These are phyloP conservation scores for Hydropsyche betteni DNA, from an alignment of 2,888 invertebrate species.

Conservation along the genomic window DNA sequence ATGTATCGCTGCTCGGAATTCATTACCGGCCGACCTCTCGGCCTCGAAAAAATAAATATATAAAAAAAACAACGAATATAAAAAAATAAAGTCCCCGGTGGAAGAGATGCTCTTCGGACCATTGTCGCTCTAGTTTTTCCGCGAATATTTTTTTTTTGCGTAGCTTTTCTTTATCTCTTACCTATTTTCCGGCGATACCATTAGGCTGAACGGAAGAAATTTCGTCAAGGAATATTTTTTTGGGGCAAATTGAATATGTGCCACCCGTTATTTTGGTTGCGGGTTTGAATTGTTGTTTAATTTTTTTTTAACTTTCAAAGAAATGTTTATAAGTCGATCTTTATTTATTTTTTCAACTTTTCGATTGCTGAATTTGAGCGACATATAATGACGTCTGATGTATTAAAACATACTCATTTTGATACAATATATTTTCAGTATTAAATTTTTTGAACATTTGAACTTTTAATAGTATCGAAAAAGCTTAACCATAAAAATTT, in stretches of 20 bases:
- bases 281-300: too few relatives aligned
- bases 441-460: too few relatives aligned
- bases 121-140: conserved; percentile 4
- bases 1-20: conserved; percentile 22
- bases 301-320: too few relatives aligned
- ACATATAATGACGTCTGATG: neutral
- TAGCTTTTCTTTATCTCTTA: neutral
- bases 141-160: neutral
- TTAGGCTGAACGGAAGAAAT: neutral
- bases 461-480: too few relatives aligned
- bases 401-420: too few relatives aligned
- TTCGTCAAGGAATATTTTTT: neutral
- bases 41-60: neutral
- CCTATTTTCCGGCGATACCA: conserved; percentile 1
- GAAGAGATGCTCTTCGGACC: neutral
- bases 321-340: too few relatives aligned
- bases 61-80: neutral
- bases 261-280: too few relatives aligned
- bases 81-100: neutral
- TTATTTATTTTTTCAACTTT: too few relatives aligned
- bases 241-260: conserved; percentile 1
- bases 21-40: conserved; percentile 17
- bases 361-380: too few relatives aligned
- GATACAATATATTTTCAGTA: too few relatives aligned
- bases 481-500: too few relatives aligned